Evolutionary conservation across 2,888 invertebrate genomes (phyloP), one percentile per base, ranked within the genome.

Genomic region (Colletes collaris): DNA sequence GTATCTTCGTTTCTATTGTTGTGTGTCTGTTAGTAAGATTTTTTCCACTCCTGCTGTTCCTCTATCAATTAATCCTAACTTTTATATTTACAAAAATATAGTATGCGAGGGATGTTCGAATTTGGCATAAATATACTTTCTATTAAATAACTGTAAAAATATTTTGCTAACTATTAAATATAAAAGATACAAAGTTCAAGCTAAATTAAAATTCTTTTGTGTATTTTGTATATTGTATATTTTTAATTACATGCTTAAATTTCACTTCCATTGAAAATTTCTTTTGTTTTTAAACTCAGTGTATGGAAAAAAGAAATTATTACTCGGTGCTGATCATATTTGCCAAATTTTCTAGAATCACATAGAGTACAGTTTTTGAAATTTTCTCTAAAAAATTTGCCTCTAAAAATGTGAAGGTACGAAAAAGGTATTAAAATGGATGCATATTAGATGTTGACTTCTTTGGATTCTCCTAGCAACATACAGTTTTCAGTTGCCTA

Each of bases 391-490:
- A 16, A 16, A 27, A 27, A 27, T 27, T 27, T 27, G 27, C 2
- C 27, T 27, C 27, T 27, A 27, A 27, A 27, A 27, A 27, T 27
- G 27, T 2, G 40, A 7, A 40, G 4, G 40, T 40, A 52, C 4
- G 27, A 49, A 59, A 40, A 50, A 49, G 64, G 64, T 53, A 53
- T 60, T 40, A 64, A 63, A 76, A 11, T 56, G 35, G 60, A 44
- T 44, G 40, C 5, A 46, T 65, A 56, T 19, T 49, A 55, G 19
- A 71, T 37, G 55, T 52, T 16, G 66, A 62, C 27, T 35, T 83
- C 85, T 83, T 81, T 81, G 85, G 85, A 67, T 63, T 81, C 27
- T 69, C 13, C 35, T 69, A 81, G 65, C 74, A 55, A 60, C 65
- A 50, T 60, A 78, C 52, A 84, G 65, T 74, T 49, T 49, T 58